Evolutionary conservation across 1,140 invertebrate species (phyloP).

Genomic region (Delia radicum): DNA sequence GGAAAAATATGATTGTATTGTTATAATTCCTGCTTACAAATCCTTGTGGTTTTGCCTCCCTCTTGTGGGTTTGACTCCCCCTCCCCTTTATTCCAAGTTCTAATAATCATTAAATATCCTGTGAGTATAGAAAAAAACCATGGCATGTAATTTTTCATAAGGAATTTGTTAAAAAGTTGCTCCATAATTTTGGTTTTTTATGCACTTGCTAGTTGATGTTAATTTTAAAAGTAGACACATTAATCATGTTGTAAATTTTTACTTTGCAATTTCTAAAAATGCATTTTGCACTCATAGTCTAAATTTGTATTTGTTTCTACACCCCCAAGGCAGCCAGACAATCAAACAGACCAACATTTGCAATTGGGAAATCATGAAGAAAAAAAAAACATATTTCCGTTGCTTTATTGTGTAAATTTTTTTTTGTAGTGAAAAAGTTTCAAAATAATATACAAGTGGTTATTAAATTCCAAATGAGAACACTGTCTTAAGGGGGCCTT

Average conservation of each 20-base stretch:
- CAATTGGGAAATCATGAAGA: slow-evolving; percentile 16
- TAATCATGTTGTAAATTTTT: slow-evolving; percentile 12
- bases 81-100: not conserved
- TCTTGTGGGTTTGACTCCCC: not conserved
- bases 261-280: not conserved
- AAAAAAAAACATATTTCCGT: not conserved
- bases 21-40: too few species aligned
- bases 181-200: not conserved
- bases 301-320: not conserved
- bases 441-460: too few species aligned
- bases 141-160: slow-evolving; percentile 1
- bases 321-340: not conserved
- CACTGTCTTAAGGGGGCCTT: too few species aligned
- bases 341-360: not conserved
- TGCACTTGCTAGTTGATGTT: not conserved
- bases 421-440: too few species aligned
- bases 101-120: slow-evolving; percentile 21
- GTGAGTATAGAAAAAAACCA: not conserved
- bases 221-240: slow-evolving; percentile 15
- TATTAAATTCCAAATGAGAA: too few species aligned
- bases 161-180: not conserved
- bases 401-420: too few species aligned
- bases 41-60: not conserved
- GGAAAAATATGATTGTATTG: not conserved
- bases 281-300: not conserved